phyloP scores from a whole-genome alignment of 2,797 vertebrate genomes.

The Antennarius maculatus region DNA sequence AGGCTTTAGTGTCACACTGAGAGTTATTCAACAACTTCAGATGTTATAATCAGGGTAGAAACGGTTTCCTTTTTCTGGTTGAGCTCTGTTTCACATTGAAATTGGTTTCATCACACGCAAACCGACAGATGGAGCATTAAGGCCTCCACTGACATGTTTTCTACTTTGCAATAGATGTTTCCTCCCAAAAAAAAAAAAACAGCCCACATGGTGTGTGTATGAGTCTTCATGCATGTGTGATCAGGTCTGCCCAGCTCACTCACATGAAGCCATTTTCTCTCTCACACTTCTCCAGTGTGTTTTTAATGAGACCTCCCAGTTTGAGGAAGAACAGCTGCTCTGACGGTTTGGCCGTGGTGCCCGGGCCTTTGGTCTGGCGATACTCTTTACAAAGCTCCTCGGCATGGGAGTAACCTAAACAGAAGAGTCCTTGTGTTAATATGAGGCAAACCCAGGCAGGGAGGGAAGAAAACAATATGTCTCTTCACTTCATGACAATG shows the following conservation, averaged over 20 bases:
- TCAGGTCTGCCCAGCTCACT: slow-evolving; percentile 66
- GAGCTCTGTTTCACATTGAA: too few species aligned
- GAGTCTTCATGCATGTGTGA: background rate
- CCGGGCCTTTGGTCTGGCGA: slow-evolving; percentile 94
- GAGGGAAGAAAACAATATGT: background rate
- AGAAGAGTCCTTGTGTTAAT: slow-evolving; percentile 2
- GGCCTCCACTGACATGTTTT: background rate
- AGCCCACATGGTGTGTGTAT: background rate
- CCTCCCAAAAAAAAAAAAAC: background rate
- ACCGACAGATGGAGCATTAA: too few species aligned
- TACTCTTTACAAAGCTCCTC: slow-evolving; percentile 96
- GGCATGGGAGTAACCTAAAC: slow-evolving; percentile 88
- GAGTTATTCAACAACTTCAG: background rate
- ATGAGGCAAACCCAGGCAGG: background rate
- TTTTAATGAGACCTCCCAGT: slow-evolving; percentile 90
- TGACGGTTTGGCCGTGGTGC: slow-evolving; percentile 93
- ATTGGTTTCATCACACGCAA: too few species aligned
- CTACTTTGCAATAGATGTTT: background rate
- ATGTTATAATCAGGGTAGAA: too few species aligned
- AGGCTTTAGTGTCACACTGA: background rate
- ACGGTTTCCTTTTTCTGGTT: too few species aligned
- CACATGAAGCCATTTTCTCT: slow-evolving; percentile 99
- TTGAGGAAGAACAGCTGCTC: slow-evolving; percentile 97
- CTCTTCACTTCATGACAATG: background rate
- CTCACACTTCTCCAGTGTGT: slow-evolving; percentile 95